A percentile compares a stretch with the other conserved stretches of the same genome.
Evolutionary conservation across 2,113 vertebrate species (phyloP).

Genomic region (Menura novaehollandiae): DNA sequence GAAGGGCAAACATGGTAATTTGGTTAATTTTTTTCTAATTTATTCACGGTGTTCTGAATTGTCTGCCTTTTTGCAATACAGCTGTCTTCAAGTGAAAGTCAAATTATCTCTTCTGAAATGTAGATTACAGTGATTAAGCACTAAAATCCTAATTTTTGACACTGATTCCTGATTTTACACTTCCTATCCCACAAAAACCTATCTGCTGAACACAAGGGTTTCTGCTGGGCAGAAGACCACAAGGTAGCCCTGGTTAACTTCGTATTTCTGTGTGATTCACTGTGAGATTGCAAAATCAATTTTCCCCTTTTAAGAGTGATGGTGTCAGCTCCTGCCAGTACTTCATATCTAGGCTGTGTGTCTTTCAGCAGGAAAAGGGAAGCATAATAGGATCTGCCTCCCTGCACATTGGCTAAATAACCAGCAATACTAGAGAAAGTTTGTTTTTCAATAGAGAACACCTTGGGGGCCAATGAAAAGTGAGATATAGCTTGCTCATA

Average conservation of each 20-base stretch:
- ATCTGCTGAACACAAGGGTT: no score
- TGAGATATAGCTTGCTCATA: not conserved
- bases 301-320: not conserved
- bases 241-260: not conserved
- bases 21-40: not conserved
- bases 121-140: not conserved
- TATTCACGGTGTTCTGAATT: not conserved
- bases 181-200: not conserved
- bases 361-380: not conserved
- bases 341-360: not conserved
- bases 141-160: not conserved
- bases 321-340: not conserved
- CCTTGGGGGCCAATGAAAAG: not conserved
- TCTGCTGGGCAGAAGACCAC: not conserved
- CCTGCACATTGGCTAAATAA: not conserved
- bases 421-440: not conserved
- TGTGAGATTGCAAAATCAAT: not conserved
- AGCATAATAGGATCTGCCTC: not conserved
- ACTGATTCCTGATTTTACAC: not conserved
- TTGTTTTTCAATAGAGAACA: not conserved
- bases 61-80: not conserved
- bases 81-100: not conserved
- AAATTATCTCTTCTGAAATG: not conserved
- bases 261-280: not conserved
- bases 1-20: not conserved